These are phyloP conservation scores for Scaptodrosophila lebanonensis DNA, from an alignment of 1,140 invertebrate genomes.

Conservation along the genomic window DNA sequence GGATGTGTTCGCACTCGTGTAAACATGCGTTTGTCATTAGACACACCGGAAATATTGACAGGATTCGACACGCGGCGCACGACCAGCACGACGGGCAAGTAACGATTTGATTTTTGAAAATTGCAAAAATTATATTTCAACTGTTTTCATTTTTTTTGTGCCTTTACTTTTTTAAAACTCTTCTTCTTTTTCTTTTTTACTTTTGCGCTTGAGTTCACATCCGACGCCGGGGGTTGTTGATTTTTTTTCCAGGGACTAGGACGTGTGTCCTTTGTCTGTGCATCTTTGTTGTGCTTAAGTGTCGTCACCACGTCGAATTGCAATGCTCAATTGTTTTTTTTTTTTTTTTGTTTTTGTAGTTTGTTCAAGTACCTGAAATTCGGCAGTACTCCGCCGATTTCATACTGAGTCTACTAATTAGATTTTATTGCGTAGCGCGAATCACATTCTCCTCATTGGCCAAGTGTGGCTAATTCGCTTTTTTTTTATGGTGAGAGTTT, in stretches of 20 bases:
- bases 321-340: conserved; percentile 4
- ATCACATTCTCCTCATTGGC: conserved; percentile 48
- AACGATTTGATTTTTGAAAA: conserved; percentile 72
- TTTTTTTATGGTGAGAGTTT: conserved; percentile 43
- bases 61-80: conserved; percentile 66
- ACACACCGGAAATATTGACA: conserved; percentile 72
- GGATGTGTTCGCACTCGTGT: conserved; percentile 73
- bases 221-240: conserved; percentile 40
- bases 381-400: too few species aligned
- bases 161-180: conserved; percentile 26
- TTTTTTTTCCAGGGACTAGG: conserved; percentile 13
- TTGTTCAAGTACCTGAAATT: too few species aligned
- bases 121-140: conserved; percentile 44
- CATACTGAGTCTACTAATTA: conserved; percentile 58
- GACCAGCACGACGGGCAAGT: conserved; percentile 28
- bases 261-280: conserved; percentile 64
- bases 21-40: conserved; percentile 76
- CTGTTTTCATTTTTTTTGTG: conserved; percentile 23
- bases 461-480: conserved; percentile 54
- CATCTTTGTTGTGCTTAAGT: conserved; percentile 67
- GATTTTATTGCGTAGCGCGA: conserved; percentile 65
- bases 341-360: conserved; percentile 18
- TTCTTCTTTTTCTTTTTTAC: too few species aligned
- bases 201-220: conserved; percentile 63
- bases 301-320: conserved; percentile 67